These are phyloP conservation scores for Torymus auratus DNA, from an alignment of 2,888 invertebrate species.

Conservation along the genomic window DNA sequence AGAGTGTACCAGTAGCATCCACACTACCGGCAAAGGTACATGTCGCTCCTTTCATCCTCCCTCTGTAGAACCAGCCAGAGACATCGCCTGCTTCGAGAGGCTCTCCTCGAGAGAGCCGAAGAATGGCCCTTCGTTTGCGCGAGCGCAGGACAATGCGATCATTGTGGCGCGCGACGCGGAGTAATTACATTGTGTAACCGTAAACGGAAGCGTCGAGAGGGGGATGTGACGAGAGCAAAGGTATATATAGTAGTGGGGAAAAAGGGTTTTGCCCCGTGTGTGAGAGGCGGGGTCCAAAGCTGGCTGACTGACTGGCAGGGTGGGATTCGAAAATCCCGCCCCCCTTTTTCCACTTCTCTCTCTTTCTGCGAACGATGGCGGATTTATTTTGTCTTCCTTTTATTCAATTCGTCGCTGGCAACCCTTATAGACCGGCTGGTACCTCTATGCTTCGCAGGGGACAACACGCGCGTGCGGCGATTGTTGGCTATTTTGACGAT, in stretches of 20 bases:
- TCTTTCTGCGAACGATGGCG: conserved; percentile 42
- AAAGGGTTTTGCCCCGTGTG: conserved; percentile 35
- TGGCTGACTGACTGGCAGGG: conserved; percentile 3
- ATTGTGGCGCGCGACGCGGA: conserved; percentile 46
- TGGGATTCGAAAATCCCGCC: conserved; percentile 55
- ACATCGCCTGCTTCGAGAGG: too few species aligned
- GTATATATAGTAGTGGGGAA: neutral
- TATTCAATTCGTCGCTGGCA: conserved; percentile 49
- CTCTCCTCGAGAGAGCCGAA: conserved; percentile 47
- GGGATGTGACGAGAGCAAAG: too few species aligned
- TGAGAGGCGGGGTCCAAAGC: conserved; percentile 29
- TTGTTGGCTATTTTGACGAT: conserved; percentile 36
- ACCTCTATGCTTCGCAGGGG: conserved; percentile 29
- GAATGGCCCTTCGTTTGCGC: conserved; percentile 47
- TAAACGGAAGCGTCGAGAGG: conserved; percentile 39
- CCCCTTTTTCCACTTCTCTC: conserved; percentile 9
- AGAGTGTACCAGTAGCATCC: too few species aligned
- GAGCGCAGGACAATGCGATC: conserved; percentile 44
- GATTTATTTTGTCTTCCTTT: conserved; percentile 29
- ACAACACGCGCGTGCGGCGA: neutral
- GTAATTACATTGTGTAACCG: conserved; percentile 52
- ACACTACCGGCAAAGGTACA: too few species aligned
- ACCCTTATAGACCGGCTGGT: conserved; percentile 20
- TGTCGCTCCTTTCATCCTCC: too few species aligned
- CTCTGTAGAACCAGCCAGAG: too few species aligned